phyloP scores from a whole-genome alignment of 2,797 vertebrate species.

The Paedocypris micromegethes region DNA sequence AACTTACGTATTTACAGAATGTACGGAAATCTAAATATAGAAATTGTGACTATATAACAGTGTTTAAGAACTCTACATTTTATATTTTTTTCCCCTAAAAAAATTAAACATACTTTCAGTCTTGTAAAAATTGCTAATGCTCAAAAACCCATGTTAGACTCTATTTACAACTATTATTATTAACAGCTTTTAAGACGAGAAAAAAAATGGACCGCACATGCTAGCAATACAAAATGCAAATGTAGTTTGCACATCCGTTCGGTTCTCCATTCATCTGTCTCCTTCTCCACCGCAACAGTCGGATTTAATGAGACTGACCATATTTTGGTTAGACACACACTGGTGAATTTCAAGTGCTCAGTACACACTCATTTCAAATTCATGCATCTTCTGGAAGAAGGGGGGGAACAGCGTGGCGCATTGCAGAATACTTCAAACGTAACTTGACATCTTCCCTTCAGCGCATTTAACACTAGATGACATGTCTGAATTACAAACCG shows the following conservation, averaged over 20 bases:
- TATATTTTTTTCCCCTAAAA: no score
- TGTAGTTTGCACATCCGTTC: background rate
- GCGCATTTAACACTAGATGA: slow-evolving; percentile 2
- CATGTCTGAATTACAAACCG: slow-evolving; percentile 7
- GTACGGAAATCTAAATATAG: no score
- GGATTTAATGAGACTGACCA: slow-evolving; percentile 28
- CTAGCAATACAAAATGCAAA: no score
- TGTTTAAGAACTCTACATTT: no score
- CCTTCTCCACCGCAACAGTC: background rate
- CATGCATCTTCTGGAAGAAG: background rate
- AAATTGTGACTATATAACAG: no score
- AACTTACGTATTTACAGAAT: no score
- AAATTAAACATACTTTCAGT: no score
- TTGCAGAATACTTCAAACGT: slow-evolving; percentile 19
- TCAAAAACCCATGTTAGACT: no score
- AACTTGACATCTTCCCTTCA: slow-evolving; percentile 21
- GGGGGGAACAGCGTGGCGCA: background rate
- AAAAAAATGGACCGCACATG: no score
- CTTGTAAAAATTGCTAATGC: no score
- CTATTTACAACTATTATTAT: no score
- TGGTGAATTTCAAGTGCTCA: slow-evolving; percentile 22
- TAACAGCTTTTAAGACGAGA: no score
- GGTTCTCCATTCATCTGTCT: slow-evolving; percentile 18
- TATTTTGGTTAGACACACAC: slow-evolving; percentile 6
- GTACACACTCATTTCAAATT: slow-evolving; percentile 22